Base-by-base conservation (phyloP, 2,888 invertebrate genomes). In the Lasioglossum malachurum region DNA sequence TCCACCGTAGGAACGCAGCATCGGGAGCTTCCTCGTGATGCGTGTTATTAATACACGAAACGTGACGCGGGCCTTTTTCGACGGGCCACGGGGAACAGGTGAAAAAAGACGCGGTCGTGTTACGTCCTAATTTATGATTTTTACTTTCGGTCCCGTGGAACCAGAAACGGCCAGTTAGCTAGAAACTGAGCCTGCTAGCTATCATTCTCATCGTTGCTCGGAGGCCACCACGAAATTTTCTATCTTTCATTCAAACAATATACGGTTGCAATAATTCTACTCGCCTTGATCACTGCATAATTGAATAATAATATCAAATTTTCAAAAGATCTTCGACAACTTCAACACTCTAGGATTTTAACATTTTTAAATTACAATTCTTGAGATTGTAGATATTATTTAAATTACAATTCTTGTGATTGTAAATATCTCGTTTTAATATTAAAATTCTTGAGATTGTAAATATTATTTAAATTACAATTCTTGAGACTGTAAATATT, bases 41-140 rank as follows among this genome's bases (percentile, higher is more conserved):
- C 75, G 71, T 64, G 80, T 92, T 91, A 92, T 90, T 92, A 92
- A 91, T 91, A 92, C 88, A 79, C 78, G 80, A 80, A 78, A 86
- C 90, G 87, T 91, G 91, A 91, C 89, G 60, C 74, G 88, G 80
- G 64, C 44, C 35, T 90, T 90, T 64, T 86, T 69, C 46, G 80
- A 78, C 67, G 78, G 69, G 19, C 5, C 27, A 19, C 44, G 16
- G 27, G 35, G 75, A 67, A 78, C 80, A 83, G 80, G 83, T 87
- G 87, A 78, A 87, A 87, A 87, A 75, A 80, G 87, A 87, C 35
- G 53, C 57, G 74, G 49, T 31, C 67, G 69, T 49, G 77, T 23
- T 53, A 77, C 79, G 7, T 76, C 69, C 78, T 78, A 78, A 87
- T 86, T 82, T 78, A 74, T 82, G 78, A 71, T 82, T 82, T 35